Evolutionary conservation across 2,888 invertebrate species (phyloP), one percentile per base, ranked within the genome.

Genomic region (Coelopa pilipes): DNA sequence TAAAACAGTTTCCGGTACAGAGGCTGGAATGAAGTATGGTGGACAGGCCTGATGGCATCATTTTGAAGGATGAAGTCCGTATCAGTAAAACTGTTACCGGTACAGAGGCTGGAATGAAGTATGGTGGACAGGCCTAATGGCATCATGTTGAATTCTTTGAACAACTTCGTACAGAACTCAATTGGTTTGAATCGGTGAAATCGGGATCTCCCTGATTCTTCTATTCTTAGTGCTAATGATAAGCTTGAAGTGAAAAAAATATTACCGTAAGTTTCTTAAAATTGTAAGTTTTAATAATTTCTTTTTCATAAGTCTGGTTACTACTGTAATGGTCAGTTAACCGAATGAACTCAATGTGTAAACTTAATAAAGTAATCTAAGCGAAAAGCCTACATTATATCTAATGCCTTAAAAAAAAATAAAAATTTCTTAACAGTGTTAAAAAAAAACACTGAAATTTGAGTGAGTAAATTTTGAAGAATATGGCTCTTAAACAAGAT

Each of bases 71-170:
- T 84, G 91, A 91, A 81, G 88, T 96, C 3, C 90, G 96, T 65
- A 89, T 97, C 66, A 92, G 94, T 1, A 97, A 96, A 87, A 94
- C 94, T 78, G 95, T 96, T 79, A 96, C 89, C 87, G 94, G 96
- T 75, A 84, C 84, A n/a, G 94, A 95, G 80, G 89, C 93, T 21
- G 96, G 94, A 0, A 91, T 90, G 82, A 92, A 92, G 85, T 96
- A 92, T 86, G 96, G 96, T 0, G 96, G 96, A 0, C 91, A 93
- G 81, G 92, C 95, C 74, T 89, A 92, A 70, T 98, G 98, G 98
- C 93, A 98, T 86, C 98, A 98, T 87, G 87, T 96, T 2, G 93
- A 94, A 75, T 98, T 98, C 85, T 98, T 98, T 88, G 92, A 91
- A 0, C 92, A 94, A 82, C 81, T 87, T 0, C 90, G 96, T 55